These are phyloP conservation scores for Nudaria mundana DNA, from an alignment of 2,888 invertebrate species.

Conservation along the genomic window DNA sequence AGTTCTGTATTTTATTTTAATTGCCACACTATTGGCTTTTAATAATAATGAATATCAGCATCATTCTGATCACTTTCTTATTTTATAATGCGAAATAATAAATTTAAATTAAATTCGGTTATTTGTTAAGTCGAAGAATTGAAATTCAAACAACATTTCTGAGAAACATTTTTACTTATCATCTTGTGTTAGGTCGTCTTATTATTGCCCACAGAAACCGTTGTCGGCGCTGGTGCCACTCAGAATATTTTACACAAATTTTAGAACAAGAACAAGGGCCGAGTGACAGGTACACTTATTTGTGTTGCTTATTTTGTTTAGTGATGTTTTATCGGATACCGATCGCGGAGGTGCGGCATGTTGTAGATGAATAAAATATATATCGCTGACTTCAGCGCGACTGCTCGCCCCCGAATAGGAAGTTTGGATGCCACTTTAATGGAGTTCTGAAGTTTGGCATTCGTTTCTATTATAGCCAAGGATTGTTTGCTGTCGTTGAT, in stretches of 20 bases:
- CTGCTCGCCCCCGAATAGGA: conserved; percentile 63
- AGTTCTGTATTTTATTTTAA: no score
- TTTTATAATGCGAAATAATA: no score
- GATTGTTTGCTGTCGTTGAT: conserved; percentile 72
- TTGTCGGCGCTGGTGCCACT: conserved; percentile 64
- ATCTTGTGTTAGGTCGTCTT: conserved; percentile 47
- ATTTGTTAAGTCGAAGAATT: conserved; percentile 20
- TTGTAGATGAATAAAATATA: conserved; percentile 76
- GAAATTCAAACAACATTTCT: conserved; percentile 45
- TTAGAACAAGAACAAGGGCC: conserved; percentile 76
- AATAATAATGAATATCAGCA: no score
- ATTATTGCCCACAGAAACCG: conserved; percentile 58
- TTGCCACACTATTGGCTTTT: no score
- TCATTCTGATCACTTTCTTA: no score
- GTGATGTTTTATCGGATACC: conserved; percentile 69
- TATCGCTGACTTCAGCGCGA: conserved; percentile 64
- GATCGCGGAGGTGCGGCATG: conserved; percentile 65
- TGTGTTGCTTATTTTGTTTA: conserved; percentile 74
- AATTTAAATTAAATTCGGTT: neutral
- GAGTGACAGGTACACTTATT: conserved; percentile 79
- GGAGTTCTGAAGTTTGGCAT: conserved; percentile 72
- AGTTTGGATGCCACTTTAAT: conserved; percentile 69
- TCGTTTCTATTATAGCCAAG: conserved; percentile 69
- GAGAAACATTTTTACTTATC: conserved; percentile 36
- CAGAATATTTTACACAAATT: conserved; percentile 81